phyloP scores from a whole-genome alignment of 92 coral and sea anemone species.

The Heteractis magnifica region DNA sequence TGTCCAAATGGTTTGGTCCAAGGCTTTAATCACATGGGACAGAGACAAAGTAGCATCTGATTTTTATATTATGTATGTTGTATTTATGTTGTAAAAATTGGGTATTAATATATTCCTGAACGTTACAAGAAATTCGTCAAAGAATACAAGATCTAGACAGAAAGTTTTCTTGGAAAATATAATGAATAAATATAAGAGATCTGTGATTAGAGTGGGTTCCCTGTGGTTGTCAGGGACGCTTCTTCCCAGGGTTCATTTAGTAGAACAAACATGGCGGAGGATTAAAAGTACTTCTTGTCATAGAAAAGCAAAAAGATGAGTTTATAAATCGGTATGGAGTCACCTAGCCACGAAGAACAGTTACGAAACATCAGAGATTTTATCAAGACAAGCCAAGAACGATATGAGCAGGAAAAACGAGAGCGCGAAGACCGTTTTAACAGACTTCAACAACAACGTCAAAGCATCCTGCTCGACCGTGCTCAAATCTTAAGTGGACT shows the following conservation, averaged over 20 bases:
- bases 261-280: not conserved
- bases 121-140: too few relatives aligned
- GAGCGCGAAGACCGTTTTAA: constrained; percentile 49
- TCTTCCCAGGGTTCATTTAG: not conserved
- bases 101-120: too few relatives aligned
- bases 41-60: too few relatives aligned
- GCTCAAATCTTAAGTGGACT: constrained; percentile 51
- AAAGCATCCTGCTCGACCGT: constrained; percentile 64
- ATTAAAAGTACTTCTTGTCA: not conserved
- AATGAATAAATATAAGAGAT: not conserved
- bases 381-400: constrained; percentile 28
- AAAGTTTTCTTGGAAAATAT: not conserved
- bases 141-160: too few relatives aligned
- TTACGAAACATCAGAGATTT: constrained; percentile 7
- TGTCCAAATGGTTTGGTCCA: too few relatives aligned
- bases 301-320: not conserved
- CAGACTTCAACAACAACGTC: constrained; percentile 64
- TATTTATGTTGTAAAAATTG: too few relatives aligned
- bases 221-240: constrained; percentile 21
- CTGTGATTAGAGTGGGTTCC: not conserved
- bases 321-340: not conserved
- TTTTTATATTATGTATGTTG: too few relatives aligned
- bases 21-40: too few relatives aligned
- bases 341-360: not conserved
- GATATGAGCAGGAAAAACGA: constrained; percentile 40